Evolutionary conservation across 2,888 invertebrate genomes (phyloP).

Genomic region (Callyntrura sp.): DNA sequence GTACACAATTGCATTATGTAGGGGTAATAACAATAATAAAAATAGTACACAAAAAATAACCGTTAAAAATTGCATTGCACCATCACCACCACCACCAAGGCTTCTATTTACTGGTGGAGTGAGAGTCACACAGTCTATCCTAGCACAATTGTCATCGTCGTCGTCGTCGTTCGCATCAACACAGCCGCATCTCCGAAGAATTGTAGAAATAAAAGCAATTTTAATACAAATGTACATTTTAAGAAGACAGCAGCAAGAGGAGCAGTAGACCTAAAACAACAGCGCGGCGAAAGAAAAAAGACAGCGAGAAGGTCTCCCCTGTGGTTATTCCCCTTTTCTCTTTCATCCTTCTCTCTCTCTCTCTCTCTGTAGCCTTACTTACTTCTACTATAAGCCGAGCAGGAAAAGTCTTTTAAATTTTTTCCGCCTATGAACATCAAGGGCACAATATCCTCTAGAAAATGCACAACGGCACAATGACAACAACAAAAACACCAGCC

Average conservation of each 20-base stretch:
- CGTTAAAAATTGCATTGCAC: slow-evolving; percentile 61
- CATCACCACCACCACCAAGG: neutral
- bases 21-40: neutral
- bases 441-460: slow-evolving; percentile 66
- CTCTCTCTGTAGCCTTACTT: neutral
- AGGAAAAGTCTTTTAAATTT: slow-evolving; percentile 23
- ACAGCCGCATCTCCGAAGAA: neutral
- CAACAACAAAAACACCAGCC: slow-evolving; percentile 26
- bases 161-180: neutral
- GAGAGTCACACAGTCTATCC: neutral
- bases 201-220: slow-evolving; percentile 52
- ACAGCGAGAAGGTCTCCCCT: slow-evolving; percentile 52
- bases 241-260: slow-evolving; percentile 15
- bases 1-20: slow-evolving; percentile 45
- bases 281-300: slow-evolving; percentile 7
- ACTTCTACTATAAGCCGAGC: neutral
- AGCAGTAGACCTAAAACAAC: neutral
- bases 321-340: slow-evolving; percentile 55
- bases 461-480: slow-evolving; percentile 58
- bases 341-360: neutral
- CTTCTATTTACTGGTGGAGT: neutral
- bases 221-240: slow-evolving; percentile 60
- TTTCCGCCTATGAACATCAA: slow-evolving; percentile 55
- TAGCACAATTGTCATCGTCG: slow-evolving; percentile 30
- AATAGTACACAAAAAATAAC: slow-evolving; percentile 33